phyloP scores from a whole-genome alignment of 2,888 invertebrate species.

The Germaria angustata region DNA sequence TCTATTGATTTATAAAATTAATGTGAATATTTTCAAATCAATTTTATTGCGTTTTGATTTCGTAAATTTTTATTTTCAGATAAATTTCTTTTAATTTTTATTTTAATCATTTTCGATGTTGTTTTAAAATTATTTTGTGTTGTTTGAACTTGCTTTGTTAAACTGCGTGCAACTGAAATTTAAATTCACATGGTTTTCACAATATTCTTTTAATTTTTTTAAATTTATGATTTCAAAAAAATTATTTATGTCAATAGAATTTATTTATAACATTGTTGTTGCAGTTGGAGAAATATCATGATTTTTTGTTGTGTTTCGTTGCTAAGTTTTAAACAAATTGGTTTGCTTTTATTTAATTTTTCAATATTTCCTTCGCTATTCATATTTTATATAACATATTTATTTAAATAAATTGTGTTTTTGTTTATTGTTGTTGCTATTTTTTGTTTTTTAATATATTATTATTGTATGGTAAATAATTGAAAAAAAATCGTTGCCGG shows the following conservation, averaged over 20 bases:
- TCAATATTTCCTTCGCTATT: slow-evolving; percentile 16
- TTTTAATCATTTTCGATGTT: background rate
- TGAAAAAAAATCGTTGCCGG: slow-evolving; percentile 72
- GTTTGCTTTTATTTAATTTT: slow-evolving; percentile 6
- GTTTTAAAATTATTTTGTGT: too few species aligned
- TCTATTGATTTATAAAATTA: too few species aligned
- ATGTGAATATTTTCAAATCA: too few species aligned
- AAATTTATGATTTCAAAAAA: background rate
- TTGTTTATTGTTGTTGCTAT: background rate
- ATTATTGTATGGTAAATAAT: slow-evolving; percentile 66
- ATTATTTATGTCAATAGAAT: background rate
- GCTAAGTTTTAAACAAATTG: slow-evolving; percentile 43
- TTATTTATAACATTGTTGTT: slow-evolving; percentile 37
- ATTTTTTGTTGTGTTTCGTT: slow-evolving; percentile 33
- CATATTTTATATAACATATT: slow-evolving; percentile 41
- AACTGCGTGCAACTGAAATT: slow-evolving; percentile 45
- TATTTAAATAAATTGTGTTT: slow-evolving; percentile 41
- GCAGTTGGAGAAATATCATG: slow-evolving; percentile 19
- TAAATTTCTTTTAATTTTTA: background rate
- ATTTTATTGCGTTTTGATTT: too few species aligned
- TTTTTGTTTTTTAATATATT: slow-evolving; percentile 12
- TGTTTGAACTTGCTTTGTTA: slow-evolving; percentile 47
- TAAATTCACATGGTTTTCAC: slow-evolving; percentile 53
- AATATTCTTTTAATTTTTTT: slow-evolving; percentile 6
- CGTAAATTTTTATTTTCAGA: too few species aligned